Evolutionary conservation across 2,888 invertebrate species (phyloP).

Genomic region (Copidosoma aretas): DNA sequence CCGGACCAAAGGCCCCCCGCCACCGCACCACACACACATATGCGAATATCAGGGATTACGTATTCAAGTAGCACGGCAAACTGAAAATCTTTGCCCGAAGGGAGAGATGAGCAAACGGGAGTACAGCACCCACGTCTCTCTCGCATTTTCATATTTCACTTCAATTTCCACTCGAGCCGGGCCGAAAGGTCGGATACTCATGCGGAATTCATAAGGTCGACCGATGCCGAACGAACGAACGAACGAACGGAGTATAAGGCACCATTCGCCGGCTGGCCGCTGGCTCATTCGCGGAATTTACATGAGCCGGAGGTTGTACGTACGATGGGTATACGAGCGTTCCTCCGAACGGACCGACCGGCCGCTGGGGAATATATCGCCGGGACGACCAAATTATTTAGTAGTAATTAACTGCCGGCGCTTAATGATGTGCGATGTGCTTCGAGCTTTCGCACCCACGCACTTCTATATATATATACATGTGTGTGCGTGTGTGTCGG

Average conservation of each 20-base stretch:
- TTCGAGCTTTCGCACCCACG: not conserved
- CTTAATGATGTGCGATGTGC: constrained; percentile 47
- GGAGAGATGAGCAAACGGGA: constrained; percentile 37
- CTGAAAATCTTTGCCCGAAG: constrained; percentile 37
- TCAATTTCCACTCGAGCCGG: constrained; percentile 57
- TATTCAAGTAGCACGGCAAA: constrained; percentile 23
- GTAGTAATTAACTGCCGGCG: constrained; percentile 56
- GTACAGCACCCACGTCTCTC: constrained; percentile 6
- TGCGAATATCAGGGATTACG: constrained; percentile 28
- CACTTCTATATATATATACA: not conserved
- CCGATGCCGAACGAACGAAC: constrained; percentile 43
- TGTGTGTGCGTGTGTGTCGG: no score
- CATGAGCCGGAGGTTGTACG: constrained; percentile 44
- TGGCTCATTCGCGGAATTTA: constrained; percentile 48
- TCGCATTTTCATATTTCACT: constrained; percentile 59
- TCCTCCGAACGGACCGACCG: not conserved
- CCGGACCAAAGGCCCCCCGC: constrained; percentile 1
- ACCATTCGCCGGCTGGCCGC: constrained; percentile 7
- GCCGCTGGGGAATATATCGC: constrained; percentile 27
- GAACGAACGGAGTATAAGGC: no score
- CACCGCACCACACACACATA: constrained; percentile 17
- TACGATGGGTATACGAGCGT: no score
- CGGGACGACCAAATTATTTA: constrained; percentile 55
- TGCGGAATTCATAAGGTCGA: constrained; percentile 57
- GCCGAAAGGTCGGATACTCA: constrained; percentile 56